These are phyloP conservation scores for Thalassoma bifasciatum DNA, from an alignment of 2,113 vertebrate genomes.

Conservation along the genomic window DNA sequence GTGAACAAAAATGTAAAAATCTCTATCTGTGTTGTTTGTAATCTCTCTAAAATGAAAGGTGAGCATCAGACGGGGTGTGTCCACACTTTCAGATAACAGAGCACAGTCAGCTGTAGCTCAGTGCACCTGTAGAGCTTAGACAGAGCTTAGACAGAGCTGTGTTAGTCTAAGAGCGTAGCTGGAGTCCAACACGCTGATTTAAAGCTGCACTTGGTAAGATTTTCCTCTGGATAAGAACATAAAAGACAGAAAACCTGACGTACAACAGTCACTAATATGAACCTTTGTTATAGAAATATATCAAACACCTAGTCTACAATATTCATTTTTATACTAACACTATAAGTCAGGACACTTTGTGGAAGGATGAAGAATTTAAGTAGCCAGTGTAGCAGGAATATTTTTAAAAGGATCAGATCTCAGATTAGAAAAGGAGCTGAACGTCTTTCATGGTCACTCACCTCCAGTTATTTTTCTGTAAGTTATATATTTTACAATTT, in stretches of 20 bases:
- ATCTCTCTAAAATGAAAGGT: neutral
- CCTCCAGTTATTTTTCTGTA: no score
- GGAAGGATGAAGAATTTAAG: no score
- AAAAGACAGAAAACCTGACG: neutral
- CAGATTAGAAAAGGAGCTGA: no score
- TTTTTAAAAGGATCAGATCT: no score
- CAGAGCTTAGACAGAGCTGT: slow-evolving; percentile 35
- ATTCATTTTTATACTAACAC: neutral
- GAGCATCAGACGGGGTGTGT: slow-evolving; percentile 19
- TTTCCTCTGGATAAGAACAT: neutral
- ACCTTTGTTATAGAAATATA: neutral
- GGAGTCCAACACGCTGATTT: neutral
- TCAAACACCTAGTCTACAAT: neutral
- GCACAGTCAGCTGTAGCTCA: slow-evolving; percentile 36
- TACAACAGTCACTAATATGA: no score
- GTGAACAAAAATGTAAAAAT: slow-evolving; percentile 27
- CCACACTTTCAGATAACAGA: slow-evolving; percentile 53
- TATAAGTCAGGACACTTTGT: no score
- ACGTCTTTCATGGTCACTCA: neutral
- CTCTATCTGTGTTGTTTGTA: slow-evolving; percentile 57
- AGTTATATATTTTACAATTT: neutral
- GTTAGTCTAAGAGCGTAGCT: slow-evolving; percentile 21
- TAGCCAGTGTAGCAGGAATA: neutral
- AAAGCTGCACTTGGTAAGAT: slow-evolving; percentile 52
- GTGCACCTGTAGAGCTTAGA: slow-evolving; percentile 42